Conservation (phyloP, 2,888 invertebrate species). For the Coecobrya sp. region DNA sequence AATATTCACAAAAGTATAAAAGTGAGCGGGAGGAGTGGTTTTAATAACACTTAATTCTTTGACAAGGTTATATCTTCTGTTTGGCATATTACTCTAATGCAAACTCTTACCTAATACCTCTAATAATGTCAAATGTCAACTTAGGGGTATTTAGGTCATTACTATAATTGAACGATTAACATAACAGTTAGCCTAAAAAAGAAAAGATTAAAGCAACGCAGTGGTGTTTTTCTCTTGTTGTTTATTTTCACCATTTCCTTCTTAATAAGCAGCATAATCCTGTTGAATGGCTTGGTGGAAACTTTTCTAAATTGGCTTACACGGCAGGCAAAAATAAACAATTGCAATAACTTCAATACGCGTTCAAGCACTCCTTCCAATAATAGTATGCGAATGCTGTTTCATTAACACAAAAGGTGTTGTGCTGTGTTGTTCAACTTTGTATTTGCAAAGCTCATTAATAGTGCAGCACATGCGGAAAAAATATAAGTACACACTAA, state of each 20-base stretch:
- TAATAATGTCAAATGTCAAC: slow-evolving; percentile 29
- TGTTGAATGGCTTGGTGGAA: background rate
- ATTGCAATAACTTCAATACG: background rate
- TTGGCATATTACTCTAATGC: background rate
- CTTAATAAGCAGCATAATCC: background rate
- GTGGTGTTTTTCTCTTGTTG: background rate
- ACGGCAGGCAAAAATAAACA: background rate
- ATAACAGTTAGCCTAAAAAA: slow-evolving; percentile 21
- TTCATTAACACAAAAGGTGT: background rate
- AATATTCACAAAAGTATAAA: background rate
- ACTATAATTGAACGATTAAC: slow-evolving; percentile 26
- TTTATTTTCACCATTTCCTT: background rate
- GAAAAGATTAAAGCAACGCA: background rate
- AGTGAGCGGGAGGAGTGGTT: slow-evolving; percentile 9
- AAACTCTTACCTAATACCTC: background rate
- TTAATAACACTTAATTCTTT: slow-evolving; percentile 60
- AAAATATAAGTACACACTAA: background rate
- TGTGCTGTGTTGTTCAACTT: background rate
- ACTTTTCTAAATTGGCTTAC: background rate
- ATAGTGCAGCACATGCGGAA: background rate
- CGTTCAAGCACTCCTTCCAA: background rate
- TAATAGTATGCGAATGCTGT: no score
- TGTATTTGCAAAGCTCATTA: background rate
- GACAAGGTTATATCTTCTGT: slow-evolving; percentile 32
- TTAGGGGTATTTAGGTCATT: slow-evolving; percentile 36